Evolutionary conservation across 2,888 invertebrate genomes (phyloP), one percentile per base, ranked within the genome.

Genomic region (Ceramica pisi): DNA sequence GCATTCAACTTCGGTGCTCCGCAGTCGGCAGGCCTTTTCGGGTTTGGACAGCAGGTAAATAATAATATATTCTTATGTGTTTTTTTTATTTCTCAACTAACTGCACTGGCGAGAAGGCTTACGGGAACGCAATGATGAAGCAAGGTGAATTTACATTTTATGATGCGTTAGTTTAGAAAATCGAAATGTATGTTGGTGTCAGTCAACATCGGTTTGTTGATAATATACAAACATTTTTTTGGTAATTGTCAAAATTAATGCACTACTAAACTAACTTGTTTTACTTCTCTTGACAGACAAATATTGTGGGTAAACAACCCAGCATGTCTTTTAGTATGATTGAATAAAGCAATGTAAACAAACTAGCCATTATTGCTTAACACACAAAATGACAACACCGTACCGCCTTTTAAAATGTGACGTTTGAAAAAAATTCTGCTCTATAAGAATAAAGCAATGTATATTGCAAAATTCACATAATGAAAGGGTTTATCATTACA

Each of bases 1-100:
- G 80, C 91, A 0, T 94, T 94, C 77, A 93, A 88, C 81, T 95
- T 95, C 77, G 92, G 93, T 21, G 80, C 78, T 31, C 38, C 89
- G 19, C 92, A 88, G 61, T 48, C 89, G 12, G 57, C 90, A 4
- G 88, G 85, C 21, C 87, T 94, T 31, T 94, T 94, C 73, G 93
- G 93, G 72, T 94, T 95, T 86, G 92, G 92, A 74, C 94, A 94
- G 88, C 94, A 94, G 91, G 94, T 94, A 89, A 87, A 75, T 74
- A 57, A 55, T 31, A 9, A 9, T 55, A 19, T 46, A 46, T 19
- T 51, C 12, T 51, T 51, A 70, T 55, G 51, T 48, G 16, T 71
- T 70, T 46, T 70, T 46, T 10, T 41, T 57, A 65, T 55, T 64
- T 14, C 8, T 75, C 31, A 53, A 38, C 16, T 77, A 35, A 60